Evolutionary conservation across 2,888 invertebrate species (phyloP).

Genomic region (Loripinus fragilis): DNA sequence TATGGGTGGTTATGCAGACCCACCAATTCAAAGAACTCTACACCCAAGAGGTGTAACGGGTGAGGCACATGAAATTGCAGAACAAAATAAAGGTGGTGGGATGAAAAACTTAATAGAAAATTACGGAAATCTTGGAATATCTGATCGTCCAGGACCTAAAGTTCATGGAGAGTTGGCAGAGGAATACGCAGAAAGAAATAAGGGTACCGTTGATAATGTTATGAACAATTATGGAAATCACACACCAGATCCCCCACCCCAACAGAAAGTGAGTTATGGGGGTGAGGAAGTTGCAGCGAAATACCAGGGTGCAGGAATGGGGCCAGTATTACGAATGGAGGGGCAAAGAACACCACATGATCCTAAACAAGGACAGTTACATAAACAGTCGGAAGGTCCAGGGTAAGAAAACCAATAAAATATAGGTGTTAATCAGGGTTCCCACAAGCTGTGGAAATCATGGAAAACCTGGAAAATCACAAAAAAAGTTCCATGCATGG

Average conservation of each 20-base stretch:
- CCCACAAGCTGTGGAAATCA: no score
- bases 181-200: conserved; percentile 74
- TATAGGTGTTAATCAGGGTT: no score
- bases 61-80: conserved; percentile 70
- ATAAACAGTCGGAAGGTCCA: conserved; percentile 71
- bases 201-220: conserved; percentile 72
- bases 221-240: conserved; percentile 71
- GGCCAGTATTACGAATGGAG: conserved; percentile 75
- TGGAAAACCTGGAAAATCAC: no score
- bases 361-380: conserved; percentile 70
- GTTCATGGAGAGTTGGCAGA: conserved; percentile 74
- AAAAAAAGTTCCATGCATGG: no score
- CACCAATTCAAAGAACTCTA: conserved; percentile 61
- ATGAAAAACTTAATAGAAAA: conserved; percentile 76
- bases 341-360: conserved; percentile 56
- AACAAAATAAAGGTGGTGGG: conserved; percentile 72
- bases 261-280: conserved; percentile 69
- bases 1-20: conserved; percentile 76
- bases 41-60: conserved; percentile 73
- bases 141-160: conserved; percentile 66
- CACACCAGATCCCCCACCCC: conserved; percentile 61
- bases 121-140: conserved; percentile 70
- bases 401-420: conserved; percentile 68
- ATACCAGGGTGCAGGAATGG: conserved; percentile 75
- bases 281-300: conserved; percentile 74